These are phyloP conservation scores for Chalcosyrphus nemorum DNA, from an alignment of 2,888 invertebrate genomes.

Conservation along the genomic window DNA sequence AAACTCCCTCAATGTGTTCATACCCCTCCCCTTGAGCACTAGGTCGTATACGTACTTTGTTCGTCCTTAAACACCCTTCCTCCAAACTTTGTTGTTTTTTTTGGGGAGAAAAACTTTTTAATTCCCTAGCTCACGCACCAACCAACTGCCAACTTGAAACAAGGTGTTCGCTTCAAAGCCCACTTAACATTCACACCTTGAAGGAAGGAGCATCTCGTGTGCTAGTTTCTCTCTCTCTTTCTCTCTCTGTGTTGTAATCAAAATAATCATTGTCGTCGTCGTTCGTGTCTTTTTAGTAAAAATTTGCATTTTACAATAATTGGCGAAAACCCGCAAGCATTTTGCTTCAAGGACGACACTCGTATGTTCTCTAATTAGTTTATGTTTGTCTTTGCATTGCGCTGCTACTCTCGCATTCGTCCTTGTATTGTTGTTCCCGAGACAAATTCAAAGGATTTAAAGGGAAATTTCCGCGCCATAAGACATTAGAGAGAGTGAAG, in stretches of 20 bases:
- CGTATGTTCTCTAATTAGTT: conserved; percentile 58
- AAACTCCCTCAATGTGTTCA: no score
- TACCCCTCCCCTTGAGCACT: no score
- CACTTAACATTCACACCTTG: not conserved
- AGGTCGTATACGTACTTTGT: no score
- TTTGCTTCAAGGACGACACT: conserved; percentile 36
- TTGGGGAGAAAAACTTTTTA: no score
- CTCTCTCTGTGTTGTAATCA: not conserved
- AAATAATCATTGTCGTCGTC: not conserved
- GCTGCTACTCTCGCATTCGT: not conserved
- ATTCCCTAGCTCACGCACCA: no score
- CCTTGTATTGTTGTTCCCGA: conserved; percentile 50
- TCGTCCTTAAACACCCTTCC: no score
- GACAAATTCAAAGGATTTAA: conserved; percentile 29
- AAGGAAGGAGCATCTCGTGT: not conserved
- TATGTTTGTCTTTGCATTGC: conserved; percentile 55
- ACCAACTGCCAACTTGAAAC: no score
- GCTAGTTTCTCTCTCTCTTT: not conserved
- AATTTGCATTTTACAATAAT: conserved; percentile 61
- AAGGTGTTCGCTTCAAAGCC: not conserved
- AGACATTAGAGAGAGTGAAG: conserved; percentile 4
- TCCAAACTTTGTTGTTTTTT: no score
- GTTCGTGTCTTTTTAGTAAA: not conserved
- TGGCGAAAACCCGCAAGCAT: conserved; percentile 50
- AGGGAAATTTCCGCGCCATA: conserved; percentile 28